Base-by-base conservation (phyloP, 2,113 vertebrate species). In the Cololabis saira region DNA sequence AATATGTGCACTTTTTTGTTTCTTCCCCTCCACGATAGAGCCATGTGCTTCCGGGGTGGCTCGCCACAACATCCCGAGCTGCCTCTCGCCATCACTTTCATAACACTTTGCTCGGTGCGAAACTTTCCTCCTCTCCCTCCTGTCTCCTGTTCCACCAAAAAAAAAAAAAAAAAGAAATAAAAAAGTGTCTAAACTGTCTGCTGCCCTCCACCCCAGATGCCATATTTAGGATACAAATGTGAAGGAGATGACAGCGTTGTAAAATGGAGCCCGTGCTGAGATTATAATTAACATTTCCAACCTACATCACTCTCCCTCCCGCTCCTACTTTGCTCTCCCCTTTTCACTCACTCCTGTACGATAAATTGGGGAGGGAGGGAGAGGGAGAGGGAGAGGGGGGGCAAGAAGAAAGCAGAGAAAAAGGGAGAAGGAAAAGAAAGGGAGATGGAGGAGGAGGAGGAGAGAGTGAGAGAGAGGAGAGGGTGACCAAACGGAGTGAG, bases 261-360 rank as follows among this genome's bases (percentile, higher is more conserved):
- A 93, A 94, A 94, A 93, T 92, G 92, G 92, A 86, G 89, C 89
- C 89, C 76, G 89, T 81, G 86, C 82, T 85, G 85, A 85, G 90
- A 92, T 93, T 91, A 90, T 92, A 93, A 93, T 93, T 92, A 92
- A 89, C 91, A 91, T 92, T 93, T 92, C 89, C 90, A 93, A 91
- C 91, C 91, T 93, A 91, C 92, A 92, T 90, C 90, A 78, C 84
- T 88, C 87, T 88, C 87, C 83, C 87, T 86, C 87, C 87, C 84
- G 81, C 80, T 81, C 82, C 55, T 76, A 57, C 59, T 70, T 72
- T 68, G 37, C 85, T 75, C 72, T 67, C 72, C 71, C 70, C 88
- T 71, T 83, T 85, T 90, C 92, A 87, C 82, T 89, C 89, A 85
- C 87, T 87, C 84, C 89, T 88, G 82, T 90, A 92, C 92, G 89